These are phyloP conservation scores for Cordylochernes scorpioides DNA, from an alignment of 2,888 invertebrate genomes.

Conservation along the genomic window DNA sequence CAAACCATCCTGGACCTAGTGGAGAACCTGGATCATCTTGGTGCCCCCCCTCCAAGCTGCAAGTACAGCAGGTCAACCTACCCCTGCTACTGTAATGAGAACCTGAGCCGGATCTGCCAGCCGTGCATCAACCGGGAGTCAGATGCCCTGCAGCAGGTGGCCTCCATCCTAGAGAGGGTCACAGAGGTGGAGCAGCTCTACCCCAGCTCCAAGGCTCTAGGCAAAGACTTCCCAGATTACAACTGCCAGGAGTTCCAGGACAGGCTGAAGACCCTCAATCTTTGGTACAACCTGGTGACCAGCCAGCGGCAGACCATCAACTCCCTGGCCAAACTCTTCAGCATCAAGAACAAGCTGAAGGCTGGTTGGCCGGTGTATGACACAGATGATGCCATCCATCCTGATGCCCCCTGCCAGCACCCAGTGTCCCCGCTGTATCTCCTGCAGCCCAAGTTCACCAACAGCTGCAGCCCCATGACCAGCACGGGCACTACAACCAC, in stretches of 20 bases:
- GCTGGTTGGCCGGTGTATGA: conserved; percentile 20
- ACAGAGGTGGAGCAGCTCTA: conserved; percentile 51
- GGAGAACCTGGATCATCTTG: no score
- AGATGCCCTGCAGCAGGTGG: conserved; percentile 43
- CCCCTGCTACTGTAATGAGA: conserved; percentile 5
- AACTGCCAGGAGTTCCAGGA: conserved; percentile 35
- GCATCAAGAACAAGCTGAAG: conserved; percentile 17
- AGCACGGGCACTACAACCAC: no score
- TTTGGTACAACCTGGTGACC: conserved; percentile 70
- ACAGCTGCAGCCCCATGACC: no score
- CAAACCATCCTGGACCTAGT: no score
- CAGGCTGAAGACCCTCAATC: conserved; percentile 49
- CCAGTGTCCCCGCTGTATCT: no score
- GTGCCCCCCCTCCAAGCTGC: no score
- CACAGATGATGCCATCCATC: conserved; percentile 1
- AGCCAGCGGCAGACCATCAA: conserved; percentile 54
- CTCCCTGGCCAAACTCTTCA: conserved; percentile 26
- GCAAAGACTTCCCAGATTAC: conserved; percentile 39
- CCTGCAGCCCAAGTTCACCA: no score
- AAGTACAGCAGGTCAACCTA: no score
- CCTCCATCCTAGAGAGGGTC: conserved; percentile 38
- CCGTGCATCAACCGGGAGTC: conserved; percentile 42
- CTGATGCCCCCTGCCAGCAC: conserved; percentile 1
- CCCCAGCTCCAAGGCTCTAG: conserved; percentile 55
- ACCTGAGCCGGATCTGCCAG: conserved; percentile 30